phyloP scores from a whole-genome alignment of 2,113 vertebrate species.

The Centrocercus urophasianus region DNA sequence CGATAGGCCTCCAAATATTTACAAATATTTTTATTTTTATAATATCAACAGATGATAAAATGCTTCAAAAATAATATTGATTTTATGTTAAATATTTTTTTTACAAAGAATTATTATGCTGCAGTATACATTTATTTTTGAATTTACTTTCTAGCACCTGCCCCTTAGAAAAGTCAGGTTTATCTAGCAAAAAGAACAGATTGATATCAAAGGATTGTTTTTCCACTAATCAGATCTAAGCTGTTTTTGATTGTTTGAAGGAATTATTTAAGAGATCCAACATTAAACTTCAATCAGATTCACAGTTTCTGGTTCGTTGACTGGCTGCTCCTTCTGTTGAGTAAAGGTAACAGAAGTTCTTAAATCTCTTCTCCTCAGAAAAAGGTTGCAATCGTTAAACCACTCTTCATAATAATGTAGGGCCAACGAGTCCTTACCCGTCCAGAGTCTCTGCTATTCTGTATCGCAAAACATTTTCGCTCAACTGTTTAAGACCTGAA shows the following conservation, averaged over 20 bases:
- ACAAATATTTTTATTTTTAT: not conserved
- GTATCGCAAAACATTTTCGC: not conserved
- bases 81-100: not conserved
- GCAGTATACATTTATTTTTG: not conserved
- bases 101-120: not conserved
- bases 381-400: not conserved
- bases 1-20: not conserved
- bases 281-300: constrained; percentile 3
- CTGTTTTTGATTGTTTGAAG: not conserved
- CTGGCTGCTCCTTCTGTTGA: not conserved
- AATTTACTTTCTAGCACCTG: not conserved
- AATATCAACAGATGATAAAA: not conserved
- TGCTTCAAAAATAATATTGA: not conserved
- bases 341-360: not conserved
- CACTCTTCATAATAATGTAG: not conserved
- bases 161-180: not conserved
- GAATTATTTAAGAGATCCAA: constrained; percentile 18
- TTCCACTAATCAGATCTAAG: constrained; percentile 23
- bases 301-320: not conserved
- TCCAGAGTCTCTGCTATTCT: not conserved
- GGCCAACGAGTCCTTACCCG: not conserved
- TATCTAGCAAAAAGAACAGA: not conserved
- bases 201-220: constrained; percentile 29
- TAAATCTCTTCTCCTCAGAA: not conserved
- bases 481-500: not conserved